Conservation (phyloP, 2,113 vertebrate genomes). For the Cochlearius cochlearius region DNA sequence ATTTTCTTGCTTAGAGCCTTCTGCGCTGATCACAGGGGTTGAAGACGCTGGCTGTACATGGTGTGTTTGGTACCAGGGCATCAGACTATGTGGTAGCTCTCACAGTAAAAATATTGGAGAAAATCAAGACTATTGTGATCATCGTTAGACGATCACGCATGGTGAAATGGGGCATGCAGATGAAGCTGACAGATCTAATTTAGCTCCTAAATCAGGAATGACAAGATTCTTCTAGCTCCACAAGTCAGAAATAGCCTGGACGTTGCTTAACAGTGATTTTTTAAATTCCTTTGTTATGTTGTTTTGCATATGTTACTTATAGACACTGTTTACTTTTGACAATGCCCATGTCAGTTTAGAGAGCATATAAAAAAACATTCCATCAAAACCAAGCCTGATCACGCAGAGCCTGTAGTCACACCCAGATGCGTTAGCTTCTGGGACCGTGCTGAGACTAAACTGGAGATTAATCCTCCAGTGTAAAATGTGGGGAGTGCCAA, state of each 20-base stretch:
- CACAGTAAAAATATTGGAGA: background rate
- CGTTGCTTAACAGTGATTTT: background rate
- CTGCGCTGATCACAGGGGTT: accelerated
- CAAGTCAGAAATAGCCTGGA: background rate
- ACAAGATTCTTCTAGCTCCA: background rate
- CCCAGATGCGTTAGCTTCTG: background rate
- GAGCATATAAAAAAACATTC: background rate
- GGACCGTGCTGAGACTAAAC: background rate
- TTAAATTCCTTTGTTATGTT: background rate
- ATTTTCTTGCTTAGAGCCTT: background rate
- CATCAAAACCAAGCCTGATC: background rate
- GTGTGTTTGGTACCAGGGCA: background rate
- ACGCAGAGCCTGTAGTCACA: background rate
- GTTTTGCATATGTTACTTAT: background rate
- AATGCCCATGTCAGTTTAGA: background rate
- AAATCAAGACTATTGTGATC: background rate
- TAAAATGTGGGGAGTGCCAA: background rate
- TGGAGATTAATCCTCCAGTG: background rate
- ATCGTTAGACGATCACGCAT: accelerated
- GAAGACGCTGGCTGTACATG: background rate
- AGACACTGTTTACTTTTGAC: background rate
- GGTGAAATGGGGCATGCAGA: background rate
- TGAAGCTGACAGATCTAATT: background rate
- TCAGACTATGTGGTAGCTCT: background rate
- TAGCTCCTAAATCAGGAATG: background rate